A percentile compares a stretch with the other conserved stretches of the same genome.
phyloP scores from a whole-genome alignment of 1,140 invertebrate genomes.

The Drosophila insularis region DNA sequence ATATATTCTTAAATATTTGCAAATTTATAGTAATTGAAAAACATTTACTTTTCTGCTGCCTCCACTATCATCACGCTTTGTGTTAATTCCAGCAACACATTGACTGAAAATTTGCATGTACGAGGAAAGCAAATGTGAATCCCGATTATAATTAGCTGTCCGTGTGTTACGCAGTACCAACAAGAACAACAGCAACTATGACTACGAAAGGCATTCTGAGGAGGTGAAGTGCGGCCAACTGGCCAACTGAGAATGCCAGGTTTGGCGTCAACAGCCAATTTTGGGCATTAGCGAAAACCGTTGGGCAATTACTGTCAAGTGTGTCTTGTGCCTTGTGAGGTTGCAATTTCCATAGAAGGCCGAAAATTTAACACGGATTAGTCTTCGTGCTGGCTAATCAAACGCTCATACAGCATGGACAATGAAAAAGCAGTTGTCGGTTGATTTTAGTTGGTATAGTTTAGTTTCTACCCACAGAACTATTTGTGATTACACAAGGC shows the following conservation, averaged over 20 bases:
- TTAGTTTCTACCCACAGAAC: not conserved
- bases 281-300: slow-evolving; percentile 77
- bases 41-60: not conserved
- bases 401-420: slow-evolving; percentile 44
- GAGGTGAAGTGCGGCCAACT: slow-evolving; percentile 24
- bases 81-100: slow-evolving; percentile 25
- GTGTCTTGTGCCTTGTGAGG: slow-evolving; percentile 40
- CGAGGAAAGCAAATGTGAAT: slow-evolving; percentile 23
- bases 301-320: slow-evolving; percentile 76
- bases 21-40: not conserved
- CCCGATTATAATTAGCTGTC: slow-evolving; percentile 68
- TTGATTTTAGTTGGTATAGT: slow-evolving; percentile 20
- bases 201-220: not conserved
- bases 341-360: slow-evolving; percentile 5
- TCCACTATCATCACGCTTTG: slow-evolving; percentile 49
- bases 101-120: not conserved
- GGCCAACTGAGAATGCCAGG: slow-evolving; percentile 56
- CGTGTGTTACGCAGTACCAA: slow-evolving; percentile 56
- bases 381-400: slow-evolving; percentile 57
- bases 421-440: slow-evolving; percentile 58
- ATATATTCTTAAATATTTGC: too few relatives aligned
- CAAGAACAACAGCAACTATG: slow-evolving; percentile 13
- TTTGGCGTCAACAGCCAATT: slow-evolving; percentile 78
- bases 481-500: not conserved
- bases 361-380: slow-evolving; percentile 42